Evolutionary conservation across 2,797 vertebrate genomes (phyloP).

Genomic region (Geotrypetes seraphini): DNA sequence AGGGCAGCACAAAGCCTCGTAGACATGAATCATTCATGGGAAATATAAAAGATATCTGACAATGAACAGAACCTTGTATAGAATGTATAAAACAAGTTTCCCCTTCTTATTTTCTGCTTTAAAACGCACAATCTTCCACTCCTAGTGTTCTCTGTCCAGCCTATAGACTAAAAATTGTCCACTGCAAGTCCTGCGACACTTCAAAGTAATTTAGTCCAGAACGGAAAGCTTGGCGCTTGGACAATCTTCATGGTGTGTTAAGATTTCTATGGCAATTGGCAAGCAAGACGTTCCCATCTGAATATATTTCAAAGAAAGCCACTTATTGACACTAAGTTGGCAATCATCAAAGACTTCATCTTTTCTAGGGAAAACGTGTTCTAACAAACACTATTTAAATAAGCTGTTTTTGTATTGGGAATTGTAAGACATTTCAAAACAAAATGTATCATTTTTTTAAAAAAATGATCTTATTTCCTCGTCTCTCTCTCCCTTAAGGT

Average conservation of each 20-base stretch:
- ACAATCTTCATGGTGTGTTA: conserved; percentile 88
- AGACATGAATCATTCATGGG: conserved; percentile 90
- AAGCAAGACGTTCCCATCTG: conserved; percentile 71
- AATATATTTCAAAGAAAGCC: conserved; percentile 71
- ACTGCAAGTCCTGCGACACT: conserved; percentile 76
- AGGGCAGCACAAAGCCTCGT: conserved; percentile 67
- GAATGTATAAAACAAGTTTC: conserved; percentile 81
- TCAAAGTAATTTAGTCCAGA: conserved; percentile 82
- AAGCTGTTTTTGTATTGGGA: conserved; percentile 41
- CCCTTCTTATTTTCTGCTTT: conserved; percentile 81
- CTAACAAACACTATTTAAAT: conserved; percentile 40
- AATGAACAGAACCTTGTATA: conserved; percentile 83
- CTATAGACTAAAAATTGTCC: conserved; percentile 84
- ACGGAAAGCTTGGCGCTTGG: conserved; percentile 77
- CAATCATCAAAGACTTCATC: conserved; percentile 70
- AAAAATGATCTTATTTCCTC: no score
- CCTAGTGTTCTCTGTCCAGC: conserved; percentile 70
- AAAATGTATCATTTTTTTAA: conserved; percentile 13
- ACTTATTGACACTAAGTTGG: conserved; percentile 78
- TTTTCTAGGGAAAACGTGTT: conserved; percentile 42
- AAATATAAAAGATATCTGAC: conserved; percentile 86
- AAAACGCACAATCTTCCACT: conserved; percentile 68
- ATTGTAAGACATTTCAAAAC: conserved; percentile 27
- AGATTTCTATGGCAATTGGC: conserved; percentile 86
- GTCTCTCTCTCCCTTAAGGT: no score